phyloP scores from a whole-genome alignment of 1,140 invertebrate species.

The Cryptotermes secundus region DNA sequence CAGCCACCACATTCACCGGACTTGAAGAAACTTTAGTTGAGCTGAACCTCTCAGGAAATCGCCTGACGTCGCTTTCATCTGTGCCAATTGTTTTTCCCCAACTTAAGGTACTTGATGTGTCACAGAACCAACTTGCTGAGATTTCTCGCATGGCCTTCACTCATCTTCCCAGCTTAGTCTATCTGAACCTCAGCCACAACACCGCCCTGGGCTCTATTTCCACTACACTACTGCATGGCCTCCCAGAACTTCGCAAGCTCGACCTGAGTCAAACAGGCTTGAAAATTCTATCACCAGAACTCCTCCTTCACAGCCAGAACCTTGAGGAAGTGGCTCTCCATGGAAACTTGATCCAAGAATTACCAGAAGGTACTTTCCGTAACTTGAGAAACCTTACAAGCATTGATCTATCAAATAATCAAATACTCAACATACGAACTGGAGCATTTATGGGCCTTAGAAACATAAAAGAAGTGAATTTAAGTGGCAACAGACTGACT shows the following conservation, averaged over 20 bases:
- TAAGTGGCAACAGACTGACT: conserved; percentile 69
- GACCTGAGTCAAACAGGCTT: conserved; percentile 74
- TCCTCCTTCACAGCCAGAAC: conserved; percentile 65
- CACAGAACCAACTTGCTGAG: conserved; percentile 74
- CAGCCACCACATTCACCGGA: conserved; percentile 71
- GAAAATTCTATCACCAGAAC: conserved; percentile 65
- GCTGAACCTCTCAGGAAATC: conserved; percentile 75
- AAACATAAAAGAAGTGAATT: conserved; percentile 64
- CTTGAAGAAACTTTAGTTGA: conserved; percentile 70
- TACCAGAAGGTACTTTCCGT: conserved; percentile 69
- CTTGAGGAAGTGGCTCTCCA: conserved; percentile 65
- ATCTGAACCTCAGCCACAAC: conserved; percentile 78
- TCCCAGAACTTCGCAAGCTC: conserved; percentile 60
- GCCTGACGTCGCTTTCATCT: conserved; percentile 64
- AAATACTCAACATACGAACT: conserved; percentile 71
- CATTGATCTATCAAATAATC: conserved; percentile 74
- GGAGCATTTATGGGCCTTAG: conserved; percentile 66
- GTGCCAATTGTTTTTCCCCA: conserved; percentile 63
- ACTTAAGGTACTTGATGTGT: conserved; percentile 71
- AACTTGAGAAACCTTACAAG: conserved; percentile 68
- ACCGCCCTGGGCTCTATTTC: conserved; percentile 62
- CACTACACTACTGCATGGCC: conserved; percentile 58
- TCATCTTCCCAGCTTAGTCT: conserved; percentile 64
- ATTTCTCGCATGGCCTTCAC: conserved; percentile 67
- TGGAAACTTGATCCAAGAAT: conserved; percentile 67